phyloP scores from a whole-genome alignment of 1,140 invertebrate genomes.

The Meloidogyne chitwoodi region DNA sequence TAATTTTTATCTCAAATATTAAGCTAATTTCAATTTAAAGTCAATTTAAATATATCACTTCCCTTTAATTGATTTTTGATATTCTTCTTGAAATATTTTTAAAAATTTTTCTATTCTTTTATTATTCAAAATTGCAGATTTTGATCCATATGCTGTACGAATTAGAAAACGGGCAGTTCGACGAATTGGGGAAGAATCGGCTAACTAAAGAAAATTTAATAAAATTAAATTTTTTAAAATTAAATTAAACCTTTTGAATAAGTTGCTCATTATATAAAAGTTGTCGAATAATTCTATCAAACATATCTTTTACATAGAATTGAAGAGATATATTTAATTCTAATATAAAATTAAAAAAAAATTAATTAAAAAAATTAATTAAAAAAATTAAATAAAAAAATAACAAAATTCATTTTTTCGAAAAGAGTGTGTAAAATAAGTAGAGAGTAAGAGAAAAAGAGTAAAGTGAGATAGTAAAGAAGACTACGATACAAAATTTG shows the following conservation, averaged over 20 bases:
- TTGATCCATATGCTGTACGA: not conserved
- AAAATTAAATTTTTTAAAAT: not conserved
- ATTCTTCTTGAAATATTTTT: not conserved
- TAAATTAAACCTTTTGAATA: not conserved
- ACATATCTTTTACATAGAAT: not conserved
- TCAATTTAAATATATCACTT: not conserved
- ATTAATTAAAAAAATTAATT: no score
- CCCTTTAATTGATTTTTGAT: not conserved
- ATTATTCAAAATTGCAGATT: not conserved
- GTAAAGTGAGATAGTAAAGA: not conserved
- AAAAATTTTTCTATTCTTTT: not conserved
- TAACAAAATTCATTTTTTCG: no score
- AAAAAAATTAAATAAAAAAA: no score
- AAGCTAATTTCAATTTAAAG: no score
- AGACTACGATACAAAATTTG: not conserved
- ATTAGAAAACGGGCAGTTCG: not conserved
- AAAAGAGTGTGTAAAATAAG: not conserved
- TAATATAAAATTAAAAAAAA: no score
- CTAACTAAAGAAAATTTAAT: not conserved
- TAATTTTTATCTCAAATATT: no score
- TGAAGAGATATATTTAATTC: no score
- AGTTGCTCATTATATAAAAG: not conserved
- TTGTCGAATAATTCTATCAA: not conserved
- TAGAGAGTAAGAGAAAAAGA: not conserved
- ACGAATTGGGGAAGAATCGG: not conserved